Conservation (phyloP, 2,888 invertebrate genomes). For the Sisyra terminalis region DNA sequence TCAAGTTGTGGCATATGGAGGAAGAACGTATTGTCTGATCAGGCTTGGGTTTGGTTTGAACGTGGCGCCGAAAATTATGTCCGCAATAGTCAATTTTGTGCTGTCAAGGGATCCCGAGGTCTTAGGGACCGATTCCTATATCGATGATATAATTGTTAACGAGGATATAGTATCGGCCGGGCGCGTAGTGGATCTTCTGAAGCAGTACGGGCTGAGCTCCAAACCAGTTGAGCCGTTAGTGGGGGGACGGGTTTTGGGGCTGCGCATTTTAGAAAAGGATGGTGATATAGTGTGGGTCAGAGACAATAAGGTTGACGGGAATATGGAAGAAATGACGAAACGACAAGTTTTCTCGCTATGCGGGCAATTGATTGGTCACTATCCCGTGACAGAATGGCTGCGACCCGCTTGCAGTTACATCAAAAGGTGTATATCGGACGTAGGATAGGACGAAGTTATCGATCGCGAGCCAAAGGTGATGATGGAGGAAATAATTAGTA, state of each 20-base stretch:
- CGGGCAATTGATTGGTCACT: too few relatives aligned
- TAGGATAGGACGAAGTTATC: not conserved
- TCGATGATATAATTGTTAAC: constrained; percentile 12
- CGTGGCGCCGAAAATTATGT: constrained; percentile 3
- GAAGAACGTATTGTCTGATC: not conserved
- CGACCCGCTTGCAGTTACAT: not conserved
- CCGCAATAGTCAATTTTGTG: constrained; percentile 54
- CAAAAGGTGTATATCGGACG: not conserved
- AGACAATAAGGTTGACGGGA: not conserved
- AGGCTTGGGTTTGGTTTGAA: not conserved
- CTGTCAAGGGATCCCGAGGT: constrained; percentile 35
- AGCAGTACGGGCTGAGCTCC: not conserved
- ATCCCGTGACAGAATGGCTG: not conserved
- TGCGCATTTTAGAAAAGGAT: not conserved
- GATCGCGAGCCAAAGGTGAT: not conserved
- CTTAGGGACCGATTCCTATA: not conserved
- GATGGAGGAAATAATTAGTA: not conserved
- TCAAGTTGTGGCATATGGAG: not conserved
- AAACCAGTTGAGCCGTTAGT: not conserved
- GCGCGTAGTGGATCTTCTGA: not conserved
- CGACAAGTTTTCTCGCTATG: not conserved
- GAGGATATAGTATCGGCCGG: not conserved
- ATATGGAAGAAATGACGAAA: too few relatives aligned
- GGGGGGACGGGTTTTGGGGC: not conserved
- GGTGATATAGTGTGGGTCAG: not conserved